These are phyloP conservation scores for Etheostoma perlongum DNA, from an alignment of 2,797 vertebrate species.

Conservation along the genomic window DNA sequence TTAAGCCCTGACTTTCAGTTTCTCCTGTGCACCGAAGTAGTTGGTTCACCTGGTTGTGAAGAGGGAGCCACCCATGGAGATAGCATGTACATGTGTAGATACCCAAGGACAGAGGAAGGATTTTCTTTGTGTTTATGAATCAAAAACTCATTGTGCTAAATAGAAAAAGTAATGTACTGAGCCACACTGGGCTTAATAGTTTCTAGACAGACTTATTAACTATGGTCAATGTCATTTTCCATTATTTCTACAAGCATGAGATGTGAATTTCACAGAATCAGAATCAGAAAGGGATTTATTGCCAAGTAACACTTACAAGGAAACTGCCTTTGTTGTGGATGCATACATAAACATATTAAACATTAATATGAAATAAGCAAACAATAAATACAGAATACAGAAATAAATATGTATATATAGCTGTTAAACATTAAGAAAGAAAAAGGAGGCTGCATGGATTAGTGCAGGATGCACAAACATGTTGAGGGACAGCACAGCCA, in stretches of 20 bases:
- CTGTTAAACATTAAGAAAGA: no score
- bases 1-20: slow-evolving; percentile 54
- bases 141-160: slow-evolving; percentile 35
- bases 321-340: no score
- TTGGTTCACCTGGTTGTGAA: slow-evolving; percentile 26
- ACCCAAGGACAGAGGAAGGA: slow-evolving; percentile 21
- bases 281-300: no score
- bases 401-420: no score
- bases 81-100: slow-evolving; percentile 9
- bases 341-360: no score
- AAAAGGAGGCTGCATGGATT: no score
- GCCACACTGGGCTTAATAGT: slow-evolving; percentile 1
- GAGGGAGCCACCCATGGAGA: slow-evolving; percentile 40
- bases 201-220: not conserved
- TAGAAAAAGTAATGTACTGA: not conserved
- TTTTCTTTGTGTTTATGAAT: slow-evolving; percentile 40
- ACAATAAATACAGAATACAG: no score
- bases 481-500: no score
- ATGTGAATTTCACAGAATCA: not conserved
- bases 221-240: not conserved
- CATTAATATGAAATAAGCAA: no score
- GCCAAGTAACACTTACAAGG: no score
- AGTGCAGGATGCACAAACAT: no score
- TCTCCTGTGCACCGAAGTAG: slow-evolving; percentile 21
- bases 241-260: not conserved